Evolutionary conservation across 2,888 invertebrate species (phyloP), one percentile per base, ranked within the genome.

Genomic region (Oscheius sp.): DNA sequence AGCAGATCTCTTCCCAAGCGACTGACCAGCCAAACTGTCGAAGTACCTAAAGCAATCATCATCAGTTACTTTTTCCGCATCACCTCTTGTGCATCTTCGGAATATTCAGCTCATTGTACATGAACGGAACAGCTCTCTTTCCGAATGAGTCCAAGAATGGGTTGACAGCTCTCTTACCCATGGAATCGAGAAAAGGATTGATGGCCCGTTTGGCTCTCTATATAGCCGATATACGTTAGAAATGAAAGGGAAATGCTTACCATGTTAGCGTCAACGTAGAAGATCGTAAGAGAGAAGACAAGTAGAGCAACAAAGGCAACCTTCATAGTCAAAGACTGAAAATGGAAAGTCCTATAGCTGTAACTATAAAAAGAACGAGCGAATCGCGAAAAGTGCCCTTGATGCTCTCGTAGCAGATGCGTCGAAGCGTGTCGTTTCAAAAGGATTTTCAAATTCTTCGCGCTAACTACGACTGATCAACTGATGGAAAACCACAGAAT

Each of bases 171-270:
- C 82, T 75, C 45, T 82, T 82, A 14, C 78, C 78, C 75, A 77
- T 77, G 20, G 82, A 82, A 56, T 82, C 82, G 65, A 82, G 71
- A 68, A 82, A 82, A n/a, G 82, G 82, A 49, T 82, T 82, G 69
- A 82, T 80, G 22, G 82, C 82, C 45, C 80, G 71, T 62, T 73
- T 71, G 30, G 72, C 69, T 57, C 77, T 59, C 79, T 79, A 61
- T 33, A 72, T 64, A 14, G n/a, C 28, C 36, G 38, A 24, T 26
- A 2, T 20, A n/a, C 6, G 14, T 33, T 33, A 12, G 1, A n/a
- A 32, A 20, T 47, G 17, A 28, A 44, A 26, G 22, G 24, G 14
- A 61, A 6, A 44, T 47, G 17, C 2, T 50, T n/a, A 51, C 63
- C 51, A 64, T 28, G 22, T 51, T 51, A 51, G 64, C 64, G 20